Conservation (phyloP, 2,113 vertebrate genomes). For the Ploceus nigricollis region DNA sequence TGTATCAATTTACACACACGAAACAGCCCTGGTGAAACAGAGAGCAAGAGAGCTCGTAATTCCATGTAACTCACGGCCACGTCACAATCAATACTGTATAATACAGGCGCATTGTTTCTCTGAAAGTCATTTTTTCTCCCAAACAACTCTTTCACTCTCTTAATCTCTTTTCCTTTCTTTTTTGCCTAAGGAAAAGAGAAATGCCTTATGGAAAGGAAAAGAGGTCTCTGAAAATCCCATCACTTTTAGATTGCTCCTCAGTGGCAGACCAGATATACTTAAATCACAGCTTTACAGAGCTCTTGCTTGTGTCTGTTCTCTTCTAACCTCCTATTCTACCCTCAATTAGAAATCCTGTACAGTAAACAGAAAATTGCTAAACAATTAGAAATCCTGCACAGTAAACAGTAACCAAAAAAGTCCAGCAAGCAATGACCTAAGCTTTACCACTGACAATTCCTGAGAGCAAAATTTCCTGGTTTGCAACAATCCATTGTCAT, state of each 20-base stretch:
- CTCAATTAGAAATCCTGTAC: neutral
- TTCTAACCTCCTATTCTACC: neutral
- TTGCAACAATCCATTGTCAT: neutral
- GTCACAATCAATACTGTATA: neutral
- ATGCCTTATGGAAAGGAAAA: neutral
- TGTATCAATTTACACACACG: neutral
- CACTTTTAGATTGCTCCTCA: neutral
- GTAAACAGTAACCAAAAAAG: neutral
- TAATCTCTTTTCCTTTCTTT: neutral
- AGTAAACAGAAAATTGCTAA: neutral
- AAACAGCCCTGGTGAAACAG: neutral
- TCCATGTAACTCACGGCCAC: neutral
- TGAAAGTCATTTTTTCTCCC: neutral
- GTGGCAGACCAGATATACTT: neutral
- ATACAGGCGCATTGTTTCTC: neutral
- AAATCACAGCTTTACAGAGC: neutral
- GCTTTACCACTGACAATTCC: neutral
- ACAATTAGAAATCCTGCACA: neutral
- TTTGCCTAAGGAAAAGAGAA: neutral
- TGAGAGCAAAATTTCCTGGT: neutral
- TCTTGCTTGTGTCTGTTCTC: neutral
- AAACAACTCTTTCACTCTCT: neutral
- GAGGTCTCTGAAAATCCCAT: neutral
- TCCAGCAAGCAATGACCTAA: neutral
- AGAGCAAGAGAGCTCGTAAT: slow-evolving; percentile 22